Evolutionary conservation across 1,140 invertebrate genomes (phyloP).

Genomic region (Dreissena polymorpha): DNA sequence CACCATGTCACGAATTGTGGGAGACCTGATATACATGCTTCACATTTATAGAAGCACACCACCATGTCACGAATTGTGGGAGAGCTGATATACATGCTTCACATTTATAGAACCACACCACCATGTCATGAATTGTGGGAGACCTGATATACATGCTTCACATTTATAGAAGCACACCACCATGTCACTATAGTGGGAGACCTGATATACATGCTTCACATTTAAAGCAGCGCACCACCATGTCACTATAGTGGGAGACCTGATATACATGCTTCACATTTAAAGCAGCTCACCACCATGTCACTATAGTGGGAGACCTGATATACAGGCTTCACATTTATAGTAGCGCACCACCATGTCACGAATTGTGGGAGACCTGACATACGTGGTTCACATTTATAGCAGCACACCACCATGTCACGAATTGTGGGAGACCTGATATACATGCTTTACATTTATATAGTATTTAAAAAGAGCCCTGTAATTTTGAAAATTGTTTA

Average conservation of each 20-base stretch:
- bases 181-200: slow-evolving; percentile 97
- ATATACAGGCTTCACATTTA: slow-evolving; percentile 6
- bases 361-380: slow-evolving; percentile 92
- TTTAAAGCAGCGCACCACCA: slow-evolving; percentile 99
- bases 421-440: slow-evolving; percentile 92
- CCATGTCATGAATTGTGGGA: slow-evolving; percentile 97
- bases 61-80: slow-evolving; percentile 98
- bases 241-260: slow-evolving; percentile 95
- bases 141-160: slow-evolving; percentile 82
- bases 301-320: slow-evolving; percentile 93
- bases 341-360: slow-evolving; percentile 99
- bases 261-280: slow-evolving; percentile 63
- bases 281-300: slow-evolving; percentile 99
- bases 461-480: neutral
- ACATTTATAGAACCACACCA: slow-evolving; percentile 92
- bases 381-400: slow-evolving; percentile 12
- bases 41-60: slow-evolving; percentile 90
- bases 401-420: slow-evolving; percentile 99
- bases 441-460: slow-evolving; percentile 13
- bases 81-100: slow-evolving; percentile 82
- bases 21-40: slow-evolving; percentile 83
- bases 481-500: neutral
- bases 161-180: slow-evolving; percentile 96
- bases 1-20: slow-evolving; percentile 98
- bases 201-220: slow-evolving; percentile 75